phyloP scores from a whole-genome alignment of 2,113 vertebrate genomes.

The Pterocles burchelli region DNA sequence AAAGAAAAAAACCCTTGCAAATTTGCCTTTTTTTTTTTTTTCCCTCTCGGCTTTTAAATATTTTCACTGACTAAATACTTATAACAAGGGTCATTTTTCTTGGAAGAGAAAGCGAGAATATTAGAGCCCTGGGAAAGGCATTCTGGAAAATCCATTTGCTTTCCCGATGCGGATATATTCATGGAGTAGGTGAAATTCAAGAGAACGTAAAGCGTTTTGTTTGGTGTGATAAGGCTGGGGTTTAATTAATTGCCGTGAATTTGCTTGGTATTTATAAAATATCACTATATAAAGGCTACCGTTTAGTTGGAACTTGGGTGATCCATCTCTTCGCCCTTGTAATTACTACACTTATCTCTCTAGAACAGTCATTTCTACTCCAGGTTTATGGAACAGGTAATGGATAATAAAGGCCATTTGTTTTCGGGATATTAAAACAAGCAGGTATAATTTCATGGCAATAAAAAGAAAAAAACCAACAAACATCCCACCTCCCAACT shows the following conservation, averaged over 20 bases:
- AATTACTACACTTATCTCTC: conserved; percentile 69
- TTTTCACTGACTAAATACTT: conserved; percentile 33
- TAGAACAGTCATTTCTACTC: conserved; percentile 44
- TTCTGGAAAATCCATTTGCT: conserved; percentile 63
- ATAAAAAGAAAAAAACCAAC: background rate
- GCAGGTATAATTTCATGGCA: conserved; percentile 29
- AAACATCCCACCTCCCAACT: background rate
- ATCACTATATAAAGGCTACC: conserved; percentile 27
- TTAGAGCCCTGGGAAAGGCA: conserved; percentile 63
- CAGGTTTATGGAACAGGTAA: conserved; percentile 57
- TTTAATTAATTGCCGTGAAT: conserved; percentile 64
- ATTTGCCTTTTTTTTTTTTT: background rate
- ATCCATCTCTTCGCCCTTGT: conserved; percentile 57
- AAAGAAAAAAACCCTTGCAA: background rate
- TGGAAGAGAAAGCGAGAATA: conserved; percentile 25
- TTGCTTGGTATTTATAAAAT: conserved; percentile 68
- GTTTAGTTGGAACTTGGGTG: conserved; percentile 44
- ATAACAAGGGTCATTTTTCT: conserved; percentile 44
- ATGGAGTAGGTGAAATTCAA: conserved; percentile 37
- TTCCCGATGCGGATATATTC: conserved; percentile 20
- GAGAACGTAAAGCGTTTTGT: conserved; percentile 45
- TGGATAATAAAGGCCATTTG: conserved; percentile 50
- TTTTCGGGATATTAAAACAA: conserved; percentile 36
- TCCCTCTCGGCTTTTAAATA: background rate
- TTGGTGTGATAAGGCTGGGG: conserved; percentile 43